Conservation (phyloP, 1,140 invertebrate species). For the Drosophila triauraria region DNA sequence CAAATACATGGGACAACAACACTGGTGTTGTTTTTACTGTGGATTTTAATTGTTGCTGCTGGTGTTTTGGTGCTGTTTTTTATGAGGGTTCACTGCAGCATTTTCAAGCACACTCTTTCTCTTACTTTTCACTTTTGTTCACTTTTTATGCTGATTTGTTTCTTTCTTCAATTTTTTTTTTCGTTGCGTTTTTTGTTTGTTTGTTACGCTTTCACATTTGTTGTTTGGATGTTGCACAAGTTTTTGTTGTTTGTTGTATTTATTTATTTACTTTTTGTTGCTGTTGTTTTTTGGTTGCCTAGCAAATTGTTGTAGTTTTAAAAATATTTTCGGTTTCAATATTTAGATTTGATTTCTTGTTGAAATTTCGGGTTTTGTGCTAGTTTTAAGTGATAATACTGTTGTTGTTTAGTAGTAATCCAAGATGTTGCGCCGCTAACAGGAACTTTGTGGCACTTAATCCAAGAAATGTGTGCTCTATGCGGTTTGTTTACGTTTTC, state of each 20-base stretch:
- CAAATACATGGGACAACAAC: conserved; percentile 75
- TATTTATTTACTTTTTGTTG: conserved; percentile 21
- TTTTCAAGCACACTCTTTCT: conserved; percentile 43
- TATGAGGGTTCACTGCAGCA: conserved; percentile 46
- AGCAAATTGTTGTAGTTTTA: conserved; percentile 60
- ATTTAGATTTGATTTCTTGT: conserved; percentile 5
- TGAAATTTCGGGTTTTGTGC: conserved; percentile 47
- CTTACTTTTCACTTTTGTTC: conserved; percentile 59
- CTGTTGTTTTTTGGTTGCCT: conserved; percentile 66
- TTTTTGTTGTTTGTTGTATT: conserved; percentile 43
- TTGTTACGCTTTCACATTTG: conserved; percentile 76
- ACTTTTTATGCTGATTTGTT: conserved; percentile 53
- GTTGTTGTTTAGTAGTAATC: conserved; percentile 71
- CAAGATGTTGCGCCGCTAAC: conserved; percentile 71
- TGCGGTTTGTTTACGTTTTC: conserved; percentile 40
- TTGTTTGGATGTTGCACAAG: conserved; percentile 59
- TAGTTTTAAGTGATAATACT: conserved; percentile 57
- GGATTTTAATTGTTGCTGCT: conserved; percentile 32
- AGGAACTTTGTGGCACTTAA: conserved; percentile 81
- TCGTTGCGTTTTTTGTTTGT: conserved; percentile 42
- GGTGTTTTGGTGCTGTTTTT: conserved; percentile 48
- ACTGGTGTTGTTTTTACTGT: conserved; percentile 52
- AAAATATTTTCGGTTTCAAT: conserved; percentile 16
- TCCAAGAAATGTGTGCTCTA: conserved; percentile 73
- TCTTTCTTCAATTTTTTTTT: conserved; percentile 34